A percentile compares a stretch with the other conserved stretches of the same genome.
Evolutionary conservation across 2,797 vertebrate species (phyloP).

Genomic region (Crocodylus rhombifer): DNA sequence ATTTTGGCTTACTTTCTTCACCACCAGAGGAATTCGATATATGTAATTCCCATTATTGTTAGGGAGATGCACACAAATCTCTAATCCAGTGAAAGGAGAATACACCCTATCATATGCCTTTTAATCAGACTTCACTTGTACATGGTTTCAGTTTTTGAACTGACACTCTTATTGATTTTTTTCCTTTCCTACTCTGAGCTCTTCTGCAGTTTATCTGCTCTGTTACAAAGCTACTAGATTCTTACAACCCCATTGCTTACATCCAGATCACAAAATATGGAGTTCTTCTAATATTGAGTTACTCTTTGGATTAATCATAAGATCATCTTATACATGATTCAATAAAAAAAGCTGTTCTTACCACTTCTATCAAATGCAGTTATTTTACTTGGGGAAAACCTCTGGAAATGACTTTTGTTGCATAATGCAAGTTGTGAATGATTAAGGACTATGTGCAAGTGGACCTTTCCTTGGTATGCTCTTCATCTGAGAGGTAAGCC

Average conservation of each 20-base stretch:
- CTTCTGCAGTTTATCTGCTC: neutral
- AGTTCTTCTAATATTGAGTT: neutral
- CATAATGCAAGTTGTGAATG: neutral
- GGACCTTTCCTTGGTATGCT: slow-evolving; percentile 3
- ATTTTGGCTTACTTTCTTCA: neutral
- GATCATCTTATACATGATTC: neutral
- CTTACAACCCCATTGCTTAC: neutral
- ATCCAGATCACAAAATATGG: accelerated
- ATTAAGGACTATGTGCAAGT: neutral
- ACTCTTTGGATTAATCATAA: neutral
- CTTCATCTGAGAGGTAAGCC: neutral
- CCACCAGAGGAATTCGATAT: neutral
- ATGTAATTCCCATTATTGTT: neutral
- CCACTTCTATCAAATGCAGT: neutral
- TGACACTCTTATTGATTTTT: neutral
- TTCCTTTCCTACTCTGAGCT: neutral
- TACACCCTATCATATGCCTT: neutral
- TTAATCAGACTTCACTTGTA: neutral
- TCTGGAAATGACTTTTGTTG: neutral
- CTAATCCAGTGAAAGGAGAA: neutral
- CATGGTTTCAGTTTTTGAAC: neutral
- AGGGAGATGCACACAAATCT: neutral
- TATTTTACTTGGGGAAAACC: neutral
- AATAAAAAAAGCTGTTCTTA: neutral
- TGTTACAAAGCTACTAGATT: neutral